Conservation (phyloP, 2,797 vertebrate species). For the Spinus pinus region DNA sequence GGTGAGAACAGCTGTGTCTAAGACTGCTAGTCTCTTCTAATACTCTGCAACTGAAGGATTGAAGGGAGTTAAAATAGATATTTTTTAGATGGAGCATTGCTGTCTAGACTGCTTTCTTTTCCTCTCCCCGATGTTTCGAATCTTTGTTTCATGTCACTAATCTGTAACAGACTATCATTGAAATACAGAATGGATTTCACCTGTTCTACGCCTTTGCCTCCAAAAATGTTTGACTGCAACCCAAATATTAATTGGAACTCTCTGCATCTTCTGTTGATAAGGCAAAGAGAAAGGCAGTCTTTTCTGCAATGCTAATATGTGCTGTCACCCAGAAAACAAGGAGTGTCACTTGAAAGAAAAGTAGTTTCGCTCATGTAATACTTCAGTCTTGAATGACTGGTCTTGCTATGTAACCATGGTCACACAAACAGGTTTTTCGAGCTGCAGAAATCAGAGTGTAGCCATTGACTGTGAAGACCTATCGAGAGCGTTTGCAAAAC, state of each 20-base stretch:
- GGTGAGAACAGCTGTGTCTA: constrained; percentile 8
- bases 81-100: not conserved
- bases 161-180: not conserved
- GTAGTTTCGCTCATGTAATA: constrained; percentile 61
- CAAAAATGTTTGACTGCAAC: constrained; percentile 4
- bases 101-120: not conserved
- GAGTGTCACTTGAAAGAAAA: constrained; percentile 66
- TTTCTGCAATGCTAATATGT: constrained; percentile 25
- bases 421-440: constrained; percentile 90
- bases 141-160: not conserved
- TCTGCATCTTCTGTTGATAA: not conserved
- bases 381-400: constrained; percentile 63
- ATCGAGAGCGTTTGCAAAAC: constrained; percentile 17
- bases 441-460: constrained; percentile 68
- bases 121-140: rapidly evolving
- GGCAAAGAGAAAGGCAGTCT: not conserved
- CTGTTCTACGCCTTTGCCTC: not conserved
- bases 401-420: constrained; percentile 79
- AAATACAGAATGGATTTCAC: not conserved
- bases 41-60: not conserved
- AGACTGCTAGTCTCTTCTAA: constrained; percentile 12
- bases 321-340: constrained; percentile 69
- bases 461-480: not conserved
- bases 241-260: not conserved
- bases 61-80: not conserved